Evolutionary conservation across 2,888 invertebrate species (phyloP).

Genomic region (Ichneumoninae sp.): DNA sequence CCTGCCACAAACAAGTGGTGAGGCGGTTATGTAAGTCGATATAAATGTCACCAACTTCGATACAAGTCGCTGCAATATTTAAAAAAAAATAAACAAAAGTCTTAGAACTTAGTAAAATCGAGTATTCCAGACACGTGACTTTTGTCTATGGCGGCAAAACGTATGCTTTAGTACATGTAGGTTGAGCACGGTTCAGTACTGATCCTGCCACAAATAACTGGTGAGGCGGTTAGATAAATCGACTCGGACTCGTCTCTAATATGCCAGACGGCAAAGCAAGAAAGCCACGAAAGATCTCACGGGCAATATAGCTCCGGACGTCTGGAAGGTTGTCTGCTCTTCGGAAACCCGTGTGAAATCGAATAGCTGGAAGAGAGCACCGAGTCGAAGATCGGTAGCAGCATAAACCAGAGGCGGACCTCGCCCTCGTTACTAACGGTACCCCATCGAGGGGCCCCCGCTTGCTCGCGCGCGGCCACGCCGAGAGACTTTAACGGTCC

Average conservation of each 20-base stretch:
- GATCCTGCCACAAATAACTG: neutral
- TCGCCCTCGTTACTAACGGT: constrained; percentile 67
- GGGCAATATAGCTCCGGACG: constrained; percentile 12
- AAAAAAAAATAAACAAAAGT: too few relatives aligned
- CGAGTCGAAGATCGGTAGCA: constrained; percentile 14
- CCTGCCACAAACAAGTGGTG: neutral
- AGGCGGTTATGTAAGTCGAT: neutral
- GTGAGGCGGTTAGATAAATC: constrained; percentile 10
- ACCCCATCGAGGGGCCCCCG: constrained; percentile 41
- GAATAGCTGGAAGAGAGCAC: constrained; percentile 29
- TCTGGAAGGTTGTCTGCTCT: constrained; percentile 39
- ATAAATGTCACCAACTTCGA: too few relatives aligned
- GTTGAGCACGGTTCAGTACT: neutral
- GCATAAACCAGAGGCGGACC: constrained; percentile 48
- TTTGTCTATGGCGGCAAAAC: neutral
- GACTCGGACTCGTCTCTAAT: constrained; percentile 8
- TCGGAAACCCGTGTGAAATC: constrained; percentile 28
- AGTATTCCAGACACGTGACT: neutral
- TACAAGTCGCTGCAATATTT: too few relatives aligned
- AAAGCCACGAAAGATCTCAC: constrained; percentile 30
- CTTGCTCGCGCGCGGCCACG: constrained; percentile 1
- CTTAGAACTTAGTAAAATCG: neutral
- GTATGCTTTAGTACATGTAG: neutral
- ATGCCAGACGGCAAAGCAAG: constrained; percentile 8
- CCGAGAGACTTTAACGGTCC: constrained; percentile 65